Evolutionary conservation across 1,140 invertebrate species (phyloP), one percentile per base, ranked within the genome.

Genomic region (Muscidifurax raptorellus): DNA sequence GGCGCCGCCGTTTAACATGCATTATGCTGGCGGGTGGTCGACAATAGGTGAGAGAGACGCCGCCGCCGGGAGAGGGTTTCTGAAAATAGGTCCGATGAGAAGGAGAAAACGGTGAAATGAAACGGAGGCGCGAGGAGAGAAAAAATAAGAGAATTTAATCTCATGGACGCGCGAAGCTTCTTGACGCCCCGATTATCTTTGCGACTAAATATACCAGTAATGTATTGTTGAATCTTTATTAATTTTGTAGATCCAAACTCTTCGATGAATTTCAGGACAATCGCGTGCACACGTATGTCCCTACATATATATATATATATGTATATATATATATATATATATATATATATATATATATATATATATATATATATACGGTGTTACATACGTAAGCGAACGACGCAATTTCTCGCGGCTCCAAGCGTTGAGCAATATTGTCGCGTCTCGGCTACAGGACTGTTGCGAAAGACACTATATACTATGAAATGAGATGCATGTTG

Each of bases 1-100:
- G 92, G 92, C 92, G 92, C 92, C 92, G 92, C 91, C 92, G 90
- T 92, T 92, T 92, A 91, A 92, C 90, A 92, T 93, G 92, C 92
- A 93, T 92, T 92, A 92, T 92, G 90, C 90, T 90, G 86, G 88
- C 89, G 89, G 90, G 88, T 90, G 89, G 89, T 90, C 91, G 90
- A 91, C 90, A 92, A 91, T 91, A 89, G 89, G 87, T 88, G 87
- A 76, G 78, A 86, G 40, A 71, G 79, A 30, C 64, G 22, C 27
- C 64, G n/a, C 6, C 1, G 64, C 25, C 44, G 28, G 25, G 27
- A 82, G 28, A 74, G 69, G 52, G 47, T 67, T 22, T 40, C 18
- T 59, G 27, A 78, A 22, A 15, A 30, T 44, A n/a, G 85, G 85
- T 59, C 72, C 52, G 75, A 85, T 76, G 67, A 83, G 80, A 83